Conservation (phyloP, 2,113 vertebrate species). For the Campylomormyrus tamandua region DNA sequence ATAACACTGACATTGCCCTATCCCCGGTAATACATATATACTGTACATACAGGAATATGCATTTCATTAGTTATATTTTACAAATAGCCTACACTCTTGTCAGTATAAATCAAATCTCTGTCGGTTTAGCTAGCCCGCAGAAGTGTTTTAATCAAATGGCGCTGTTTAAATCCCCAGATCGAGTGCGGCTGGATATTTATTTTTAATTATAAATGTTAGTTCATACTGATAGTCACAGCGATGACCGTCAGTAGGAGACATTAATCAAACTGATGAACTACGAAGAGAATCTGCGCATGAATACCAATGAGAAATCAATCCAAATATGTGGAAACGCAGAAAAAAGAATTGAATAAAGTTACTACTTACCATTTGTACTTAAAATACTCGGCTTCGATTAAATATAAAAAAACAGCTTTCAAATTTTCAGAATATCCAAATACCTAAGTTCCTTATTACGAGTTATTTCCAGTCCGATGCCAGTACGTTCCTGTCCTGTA, state of each 20-base stretch:
- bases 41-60: background rate
- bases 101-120: background rate
- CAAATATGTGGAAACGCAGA: background rate
- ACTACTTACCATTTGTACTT: background rate
- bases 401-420: background rate
- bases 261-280: background rate
- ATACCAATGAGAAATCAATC: background rate
- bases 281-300: background rate
- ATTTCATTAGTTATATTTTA: background rate
- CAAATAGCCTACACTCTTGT: background rate
- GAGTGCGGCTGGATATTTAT: background rate
- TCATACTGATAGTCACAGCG: background rate
- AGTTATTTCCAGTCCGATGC: background rate
- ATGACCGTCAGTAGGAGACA: background rate
- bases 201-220: background rate
- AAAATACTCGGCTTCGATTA: background rate
- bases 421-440: constrained; percentile 2
- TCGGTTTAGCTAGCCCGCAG: background rate
- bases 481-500: background rate
- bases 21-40: background rate
- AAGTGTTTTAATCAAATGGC: background rate
- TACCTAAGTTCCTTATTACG: background rate
- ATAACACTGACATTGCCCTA: background rate
- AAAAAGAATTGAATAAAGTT: constrained; percentile 8
- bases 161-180: background rate